Percentiles rank a stretch among this genome's conserved stretches.
Conservation (phyloP, 2,888 invertebrate species). For the Tholera decimalis region DNA sequence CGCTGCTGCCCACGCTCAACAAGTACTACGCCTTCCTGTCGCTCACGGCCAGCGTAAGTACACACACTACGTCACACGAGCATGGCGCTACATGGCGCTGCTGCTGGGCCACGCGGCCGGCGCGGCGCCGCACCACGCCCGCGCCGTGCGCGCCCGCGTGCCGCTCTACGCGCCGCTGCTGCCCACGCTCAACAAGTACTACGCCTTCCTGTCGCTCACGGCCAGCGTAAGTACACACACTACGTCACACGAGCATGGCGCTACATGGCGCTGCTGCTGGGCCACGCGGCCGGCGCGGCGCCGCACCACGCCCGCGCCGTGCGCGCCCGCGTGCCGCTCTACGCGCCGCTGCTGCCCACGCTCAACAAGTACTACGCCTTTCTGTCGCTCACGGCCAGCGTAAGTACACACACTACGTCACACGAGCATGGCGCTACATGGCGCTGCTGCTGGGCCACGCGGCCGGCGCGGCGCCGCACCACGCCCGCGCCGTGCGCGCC, state of each 20-base stretch:
- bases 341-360: slow-evolving; percentile 94
- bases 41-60: slow-evolving; percentile 76
- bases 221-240: slow-evolving; percentile 91
- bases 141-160: slow-evolving; percentile 90
- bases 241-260: too few species aligned
- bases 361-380: slow-evolving; percentile 96
- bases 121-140: slow-evolving; percentile 86
- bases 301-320: slow-evolving; percentile 92
- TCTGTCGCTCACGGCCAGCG: slow-evolving; percentile 92
- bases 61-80: slow-evolving; percentile 92
- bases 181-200: slow-evolving; percentile 88
- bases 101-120: slow-evolving; percentile 97
- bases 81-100: slow-evolving; percentile 94
- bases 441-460: slow-evolving; percentile 94
- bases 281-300: slow-evolving; percentile 96
- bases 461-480: slow-evolving; percentile 95
- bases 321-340: slow-evolving; percentile 94
- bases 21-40: slow-evolving; percentile 98
- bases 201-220: slow-evolving; percentile 65
- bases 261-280: slow-evolving; percentile 95
- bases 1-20: slow-evolving; percentile 93
- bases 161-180: slow-evolving; percentile 93
- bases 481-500: slow-evolving; percentile 93
- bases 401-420: slow-evolving; percentile 1
- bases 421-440: not conserved